Percentiles rank a stretch among this genome's conserved stretches.
Evolutionary conservation across 2,113 vertebrate genomes (phyloP).

Genomic region (Narcine bancroftii): DNA sequence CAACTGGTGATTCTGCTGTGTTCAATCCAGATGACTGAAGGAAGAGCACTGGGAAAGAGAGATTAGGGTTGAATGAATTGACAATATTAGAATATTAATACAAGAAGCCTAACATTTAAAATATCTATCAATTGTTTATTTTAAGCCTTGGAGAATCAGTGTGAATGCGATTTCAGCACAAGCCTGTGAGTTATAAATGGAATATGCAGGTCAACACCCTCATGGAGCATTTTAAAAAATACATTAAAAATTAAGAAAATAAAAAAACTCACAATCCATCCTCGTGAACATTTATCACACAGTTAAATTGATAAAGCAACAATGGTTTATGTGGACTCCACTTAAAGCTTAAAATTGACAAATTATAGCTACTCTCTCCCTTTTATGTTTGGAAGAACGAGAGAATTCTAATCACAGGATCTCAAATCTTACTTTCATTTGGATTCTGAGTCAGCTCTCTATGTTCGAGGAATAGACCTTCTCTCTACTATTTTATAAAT

Average conservation of each 20-base stretch:
- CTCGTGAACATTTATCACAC: neutral
- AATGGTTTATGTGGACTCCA: neutral
- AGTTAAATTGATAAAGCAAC: neutral
- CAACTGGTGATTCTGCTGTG: neutral
- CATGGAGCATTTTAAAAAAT: neutral
- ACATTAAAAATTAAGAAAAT: neutral
- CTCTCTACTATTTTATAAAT: neutral
- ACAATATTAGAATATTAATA: constrained; percentile 4
- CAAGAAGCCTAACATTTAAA: neutral
- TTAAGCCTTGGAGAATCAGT: neutral
- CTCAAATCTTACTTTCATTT: neutral
- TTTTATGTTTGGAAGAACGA: neutral
- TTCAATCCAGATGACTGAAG: neutral
- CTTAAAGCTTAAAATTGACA: neutral
- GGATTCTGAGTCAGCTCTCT: neutral
- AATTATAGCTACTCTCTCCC: neutral
- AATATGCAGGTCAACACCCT: constrained; percentile 2
- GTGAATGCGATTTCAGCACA: constrained; percentile 39
- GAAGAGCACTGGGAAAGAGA: neutral
- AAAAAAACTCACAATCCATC: neutral
- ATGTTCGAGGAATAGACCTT: neutral
- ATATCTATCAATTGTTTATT: neutral
- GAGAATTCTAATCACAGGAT: neutral
- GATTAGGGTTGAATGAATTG: neutral
- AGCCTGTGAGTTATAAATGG: constrained; percentile 35